Percentiles rank a stretch among this genome's conserved stretches.
Evolutionary conservation across 2,797 vertebrate genomes (phyloP).

Genomic region (Molothrus ater): DNA sequence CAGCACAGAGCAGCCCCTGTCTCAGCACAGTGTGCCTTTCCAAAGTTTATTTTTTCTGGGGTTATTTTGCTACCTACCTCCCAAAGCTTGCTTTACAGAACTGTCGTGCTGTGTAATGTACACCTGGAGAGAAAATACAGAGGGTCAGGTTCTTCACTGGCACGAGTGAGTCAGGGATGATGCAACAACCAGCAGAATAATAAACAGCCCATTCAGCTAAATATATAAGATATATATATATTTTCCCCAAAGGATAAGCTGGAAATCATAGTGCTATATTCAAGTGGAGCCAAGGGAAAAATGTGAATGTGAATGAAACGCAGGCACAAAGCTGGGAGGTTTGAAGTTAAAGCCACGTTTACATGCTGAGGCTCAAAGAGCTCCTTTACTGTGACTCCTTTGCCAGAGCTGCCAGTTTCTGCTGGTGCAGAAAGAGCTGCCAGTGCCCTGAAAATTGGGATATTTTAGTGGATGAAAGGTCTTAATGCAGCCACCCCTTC

Average conservation of each 20-base stretch:
- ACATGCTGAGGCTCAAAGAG: not conserved
- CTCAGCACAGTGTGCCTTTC: not conserved
- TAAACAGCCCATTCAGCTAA: slow-evolving; percentile 25
- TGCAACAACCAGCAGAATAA: not conserved
- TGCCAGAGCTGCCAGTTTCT: fast-evolving
- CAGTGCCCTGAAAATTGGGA: not conserved
- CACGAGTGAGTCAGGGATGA: not conserved
- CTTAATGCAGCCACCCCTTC: not conserved
- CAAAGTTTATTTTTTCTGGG: slow-evolving; percentile 37
- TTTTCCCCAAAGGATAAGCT: not conserved
- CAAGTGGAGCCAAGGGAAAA: slow-evolving; percentile 2
- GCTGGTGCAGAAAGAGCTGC: not conserved
- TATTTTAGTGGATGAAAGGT: not conserved
- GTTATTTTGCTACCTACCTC: slow-evolving; percentile 35
- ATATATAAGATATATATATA: not conserved
- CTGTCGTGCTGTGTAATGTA: not conserved
- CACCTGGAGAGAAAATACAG: not conserved
- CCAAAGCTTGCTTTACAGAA: not conserved
- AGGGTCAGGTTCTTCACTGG: not conserved
- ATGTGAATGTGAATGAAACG: not conserved
- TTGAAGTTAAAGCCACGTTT: not conserved
- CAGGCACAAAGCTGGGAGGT: not conserved
- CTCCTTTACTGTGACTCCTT: not conserved
- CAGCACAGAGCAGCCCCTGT: not conserved
- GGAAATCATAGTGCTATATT: slow-evolving; percentile 15